phyloP scores from a whole-genome alignment of 2,888 invertebrate species.

The Heliconius sara region DNA sequence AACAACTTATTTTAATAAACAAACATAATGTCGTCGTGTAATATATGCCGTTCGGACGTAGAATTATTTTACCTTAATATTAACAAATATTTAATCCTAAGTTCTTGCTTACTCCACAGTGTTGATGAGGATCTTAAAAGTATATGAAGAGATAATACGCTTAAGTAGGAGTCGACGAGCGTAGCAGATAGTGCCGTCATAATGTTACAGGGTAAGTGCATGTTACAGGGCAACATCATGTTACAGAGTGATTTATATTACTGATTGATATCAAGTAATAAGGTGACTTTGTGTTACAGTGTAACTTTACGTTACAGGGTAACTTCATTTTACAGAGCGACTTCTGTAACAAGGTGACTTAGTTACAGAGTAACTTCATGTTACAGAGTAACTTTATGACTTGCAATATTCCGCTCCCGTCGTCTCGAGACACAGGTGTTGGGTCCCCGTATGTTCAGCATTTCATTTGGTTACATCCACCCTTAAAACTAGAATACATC shows the following conservation, averaged over 20 bases:
- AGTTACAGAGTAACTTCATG: background rate
- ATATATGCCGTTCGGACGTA: background rate
- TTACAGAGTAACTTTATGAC: background rate
- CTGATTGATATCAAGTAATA: background rate
- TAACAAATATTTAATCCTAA: background rate
- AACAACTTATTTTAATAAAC: background rate
- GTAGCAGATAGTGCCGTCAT: background rate
- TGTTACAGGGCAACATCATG: background rate
- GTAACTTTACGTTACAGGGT: background rate
- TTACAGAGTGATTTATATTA: background rate
- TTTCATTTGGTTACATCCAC: conserved; percentile 13
- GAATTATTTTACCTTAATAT: background rate
- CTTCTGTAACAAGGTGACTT: background rate
- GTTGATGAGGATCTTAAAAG: background rate
- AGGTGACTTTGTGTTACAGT: background rate
- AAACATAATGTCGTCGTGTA: background rate
- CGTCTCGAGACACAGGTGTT: conserved; percentile 13
- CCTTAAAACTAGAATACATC: background rate
- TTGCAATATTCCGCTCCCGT: background rate
- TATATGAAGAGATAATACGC: background rate
- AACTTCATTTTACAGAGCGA: background rate
- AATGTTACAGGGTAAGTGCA: background rate
- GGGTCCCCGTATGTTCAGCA: conserved; percentile 4
- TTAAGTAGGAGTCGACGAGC: background rate
- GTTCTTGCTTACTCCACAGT: background rate